Base-by-base conservation (phyloP, 2,888 invertebrate species). In the Acronicta leporina region DNA sequence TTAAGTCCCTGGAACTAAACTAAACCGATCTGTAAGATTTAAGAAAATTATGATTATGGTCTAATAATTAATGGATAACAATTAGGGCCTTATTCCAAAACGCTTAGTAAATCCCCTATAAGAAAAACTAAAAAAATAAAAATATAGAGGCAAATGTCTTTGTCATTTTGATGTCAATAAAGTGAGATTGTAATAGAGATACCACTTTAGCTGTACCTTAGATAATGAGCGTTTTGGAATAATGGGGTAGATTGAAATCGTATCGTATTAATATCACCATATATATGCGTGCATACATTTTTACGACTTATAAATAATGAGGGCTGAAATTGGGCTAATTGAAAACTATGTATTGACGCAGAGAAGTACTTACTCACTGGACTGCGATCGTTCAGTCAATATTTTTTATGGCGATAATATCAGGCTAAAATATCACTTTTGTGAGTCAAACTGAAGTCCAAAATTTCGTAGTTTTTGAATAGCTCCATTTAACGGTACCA, bases 221-320 rank as follows among this genome's bases (percentile, higher is more conserved):
- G 33, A 3, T 33, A 33, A 33, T 33, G 33, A 33, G 33, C 33
- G 33, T 33, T 33, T 33, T 33, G 33, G 33, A 33, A 11, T 33
- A 33, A 33, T 9, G 10, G 30, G 33, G 33, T 33, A 33, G 51
- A 59, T 54, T 61, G 66, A 62, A 25, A 50, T 52, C 69, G 56
- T 68, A 63, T 72, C 43, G 48, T 67, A 68, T 72, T 56, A 77
- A 66, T 73, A 62, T 67, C 54, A 56, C 38, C 52, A 57, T 63
- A 63, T 56, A 60, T 62, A 62, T 20, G 27, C 57, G 43, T 54
- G 14, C 41, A 45, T 45, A 62, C 47, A 57, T 54, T 56, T 20
- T 52, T 77, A 81, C 70, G 77, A 73, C 71, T 68, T 76, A 13
- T 44, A 45, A 56, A 44, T 43, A 47, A 75, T 77, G 73, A 30